Evolutionary conservation across 2,797 vertebrate species (phyloP).

Genomic region (Simalia tracyae): DNA sequence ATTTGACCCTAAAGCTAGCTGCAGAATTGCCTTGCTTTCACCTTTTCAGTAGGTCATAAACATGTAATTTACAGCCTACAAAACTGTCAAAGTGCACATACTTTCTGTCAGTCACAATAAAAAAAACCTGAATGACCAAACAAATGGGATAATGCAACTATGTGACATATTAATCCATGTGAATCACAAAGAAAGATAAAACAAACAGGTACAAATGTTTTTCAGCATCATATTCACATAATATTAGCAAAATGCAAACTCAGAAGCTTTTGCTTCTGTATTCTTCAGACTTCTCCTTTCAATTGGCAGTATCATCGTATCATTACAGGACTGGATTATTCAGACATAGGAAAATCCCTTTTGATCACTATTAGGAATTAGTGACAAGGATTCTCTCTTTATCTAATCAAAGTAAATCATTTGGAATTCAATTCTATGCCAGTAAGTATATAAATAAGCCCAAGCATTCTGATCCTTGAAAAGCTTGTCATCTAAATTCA

Average conservation of each 20-base stretch:
- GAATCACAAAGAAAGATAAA: background rate
- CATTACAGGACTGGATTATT: background rate
- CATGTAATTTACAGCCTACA: conserved; percentile 48
- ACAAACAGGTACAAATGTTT: background rate
- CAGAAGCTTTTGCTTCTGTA: background rate
- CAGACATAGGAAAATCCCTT: background rate
- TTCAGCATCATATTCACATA: background rate
- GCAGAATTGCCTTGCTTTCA: conserved; percentile 50
- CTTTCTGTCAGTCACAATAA: conserved; percentile 36
- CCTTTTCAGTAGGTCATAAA: conserved; percentile 37
- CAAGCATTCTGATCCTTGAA: background rate
- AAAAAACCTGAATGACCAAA: conserved; percentile 30
- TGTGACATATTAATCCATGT: background rate
- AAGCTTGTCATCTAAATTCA: background rate
- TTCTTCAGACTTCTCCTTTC: background rate
- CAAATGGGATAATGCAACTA: conserved; percentile 34
- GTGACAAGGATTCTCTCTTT: background rate
- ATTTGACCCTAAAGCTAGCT: conserved; percentile 42
- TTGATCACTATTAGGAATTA: background rate
- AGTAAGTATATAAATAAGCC: background rate
- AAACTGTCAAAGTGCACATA: conserved; percentile 57
- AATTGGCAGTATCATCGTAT: background rate
- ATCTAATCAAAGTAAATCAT: background rate
- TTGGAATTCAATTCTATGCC: background rate
- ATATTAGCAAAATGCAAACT: background rate